Base-by-base conservation (phyloP, 1,140 invertebrate genomes). In the Zaprionus nigranus region DNA sequence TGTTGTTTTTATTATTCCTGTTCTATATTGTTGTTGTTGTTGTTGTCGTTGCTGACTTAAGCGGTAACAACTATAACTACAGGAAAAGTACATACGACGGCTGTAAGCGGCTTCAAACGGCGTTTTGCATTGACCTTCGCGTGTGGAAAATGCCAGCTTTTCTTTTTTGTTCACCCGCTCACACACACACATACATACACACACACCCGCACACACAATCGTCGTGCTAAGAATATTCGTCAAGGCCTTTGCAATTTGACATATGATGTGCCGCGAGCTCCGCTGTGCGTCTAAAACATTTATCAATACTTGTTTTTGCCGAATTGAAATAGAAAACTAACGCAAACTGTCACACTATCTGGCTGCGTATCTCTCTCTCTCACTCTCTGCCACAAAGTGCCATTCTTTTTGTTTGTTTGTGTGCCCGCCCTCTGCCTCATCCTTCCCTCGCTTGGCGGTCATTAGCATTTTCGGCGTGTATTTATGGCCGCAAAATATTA, bases 381-480 rank as follows among this genome's bases (percentile, higher is more conserved):
- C 22, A 17, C 38, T 46, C 6, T 17, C n/a, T 17, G 6, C 0
- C 40, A 43, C 40, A 17, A n/a, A 46, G 40, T 28, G 24, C 28
- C 20, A 53, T 54, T 24, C 51, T 28, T 26, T 58, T 66, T 71
- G 60, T 67, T 62, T 63, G 11, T 46, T 60, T 58, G 20, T 6
- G 34, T 17, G 34, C 22, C 11, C 9, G 15, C 38, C 22, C 46
- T 24, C 13, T 38, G 22, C 5, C 38, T 20, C 17, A 6, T 15
- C 15, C 12, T 34, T 56, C 20, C 30, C 34, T 24, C 34, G 5
- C 22, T 72, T 49, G 62, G 60, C 65, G 75, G 86, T 90, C 86
- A 90, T 90, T 90, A 90, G 82, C 85, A 90, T 90, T 90, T 88
- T 88, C 56, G 79, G 82, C 83, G 84, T 81, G 81, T 85, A 90